Evolutionary conservation across 2,888 invertebrate genomes (phyloP), one percentile per base, ranked within the genome.

Genomic region (Bhutanitis thaidina): DNA sequence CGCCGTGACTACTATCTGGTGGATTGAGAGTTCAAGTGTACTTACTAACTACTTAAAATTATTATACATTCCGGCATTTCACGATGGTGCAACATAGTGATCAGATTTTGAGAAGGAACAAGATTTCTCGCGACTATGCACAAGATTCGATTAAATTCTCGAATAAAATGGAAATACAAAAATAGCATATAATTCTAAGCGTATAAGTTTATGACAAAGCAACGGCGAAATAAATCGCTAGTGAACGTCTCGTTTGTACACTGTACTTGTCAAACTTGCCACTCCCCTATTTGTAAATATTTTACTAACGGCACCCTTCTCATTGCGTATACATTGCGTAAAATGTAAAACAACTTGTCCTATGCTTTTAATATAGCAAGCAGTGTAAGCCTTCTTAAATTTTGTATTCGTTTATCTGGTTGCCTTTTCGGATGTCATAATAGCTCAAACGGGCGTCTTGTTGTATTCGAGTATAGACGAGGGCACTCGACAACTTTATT

Each of bases 401-500:
- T 1, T 27, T 0, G 1, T 15, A 16, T 34, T 34, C 43, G 39
- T 15, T 7, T 36, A 43, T 4, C 12, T 7, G 10, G n/a, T 43
- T 12, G 9, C 37, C 14, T 15, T 38, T 37, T 25, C 13, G 1
- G n/a, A 8, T 41, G 35, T 41, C 35, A 38, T 58, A 45, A 52
- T 54, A 45, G 46, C 53, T 46, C 45, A 52, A 49, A 51, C 53
- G 49, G 60, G 58, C 68, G 64, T 73, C 73, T 71, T 68, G 69
- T 68, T 65, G 65, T 65, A 67, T 71, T 69, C 64, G 66, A 71
- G 69, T 60, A 65, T 59, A 55, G 65, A 62, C 51, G 61, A 79
- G 77, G 55, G 62, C 68, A 56, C 76, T 77, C 60, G 59, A 70
- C 74, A 74, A 77, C 73, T 77, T 75, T 79, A 80, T 80, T 80